Evolutionary conservation across 2,888 invertebrate species (phyloP).

Genomic region (Hymenopus coronatus): DNA sequence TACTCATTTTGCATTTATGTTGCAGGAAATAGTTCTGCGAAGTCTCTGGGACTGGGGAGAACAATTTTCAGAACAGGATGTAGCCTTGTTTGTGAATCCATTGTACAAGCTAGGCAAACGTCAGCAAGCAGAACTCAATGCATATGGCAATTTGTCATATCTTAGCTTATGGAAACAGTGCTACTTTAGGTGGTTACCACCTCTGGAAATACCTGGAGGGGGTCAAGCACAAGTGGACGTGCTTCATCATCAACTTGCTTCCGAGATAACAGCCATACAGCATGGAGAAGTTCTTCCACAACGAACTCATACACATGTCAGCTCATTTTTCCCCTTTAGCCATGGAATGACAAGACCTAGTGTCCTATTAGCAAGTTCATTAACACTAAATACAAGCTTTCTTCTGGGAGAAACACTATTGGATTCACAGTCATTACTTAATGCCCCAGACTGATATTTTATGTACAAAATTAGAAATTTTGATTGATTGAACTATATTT

Average conservation of each 20-base stretch:
- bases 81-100: constrained; percentile 73
- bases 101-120: constrained; percentile 54
- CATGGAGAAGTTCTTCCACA: background rate
- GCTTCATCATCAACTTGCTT: constrained; percentile 45
- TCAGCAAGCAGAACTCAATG: constrained; percentile 33
- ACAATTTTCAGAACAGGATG: constrained; percentile 80
- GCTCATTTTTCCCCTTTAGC: constrained; percentile 53
- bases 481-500: background rate
- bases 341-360: constrained; percentile 19
- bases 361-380: constrained; percentile 41
- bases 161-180: constrained; percentile 66
- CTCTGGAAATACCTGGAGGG: constrained; percentile 72
- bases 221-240: constrained; percentile 43
- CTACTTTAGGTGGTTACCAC: constrained; percentile 85
- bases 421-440: constrained; percentile 68
- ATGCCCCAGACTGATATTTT: constrained; percentile 59
- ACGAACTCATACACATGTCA: constrained; percentile 9
- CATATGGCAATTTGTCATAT: constrained; percentile 38
- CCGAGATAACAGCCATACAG: constrained; percentile 41
- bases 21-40: constrained; percentile 54
- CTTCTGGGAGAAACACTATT: constrained; percentile 61
- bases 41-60: constrained; percentile 91
- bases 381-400: constrained; percentile 57
- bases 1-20: background rate
- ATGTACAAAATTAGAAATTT: background rate